phyloP scores from a whole-genome alignment of 2,113 vertebrate species.

The Gracilinanus agilis region DNA sequence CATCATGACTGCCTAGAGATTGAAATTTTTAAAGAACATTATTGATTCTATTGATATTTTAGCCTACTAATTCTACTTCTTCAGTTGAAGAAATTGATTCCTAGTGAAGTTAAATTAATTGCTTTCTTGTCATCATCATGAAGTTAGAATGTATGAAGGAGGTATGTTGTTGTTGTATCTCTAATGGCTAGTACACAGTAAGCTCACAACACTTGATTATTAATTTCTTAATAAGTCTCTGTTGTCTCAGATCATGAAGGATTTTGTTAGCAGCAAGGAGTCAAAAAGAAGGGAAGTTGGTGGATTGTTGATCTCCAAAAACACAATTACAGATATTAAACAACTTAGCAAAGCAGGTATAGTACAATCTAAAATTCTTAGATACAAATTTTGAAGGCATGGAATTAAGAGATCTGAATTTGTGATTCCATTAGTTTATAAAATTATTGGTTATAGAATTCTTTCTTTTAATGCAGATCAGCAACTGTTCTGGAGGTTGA shows the following conservation, averaged over 20 bases:
- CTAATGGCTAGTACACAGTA: neutral
- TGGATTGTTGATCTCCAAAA: neutral
- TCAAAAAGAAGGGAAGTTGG: neutral
- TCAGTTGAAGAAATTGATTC: too few relatives aligned
- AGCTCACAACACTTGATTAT: neutral
- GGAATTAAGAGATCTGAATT: neutral
- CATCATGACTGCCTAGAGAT: too few relatives aligned
- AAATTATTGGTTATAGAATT: neutral
- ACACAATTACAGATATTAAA: neutral
- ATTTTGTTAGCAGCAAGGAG: neutral
- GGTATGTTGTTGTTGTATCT: neutral
- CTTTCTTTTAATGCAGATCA: neutral
- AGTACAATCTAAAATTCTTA: neutral
- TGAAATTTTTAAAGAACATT: too few relatives aligned
- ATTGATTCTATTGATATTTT: too few relatives aligned
- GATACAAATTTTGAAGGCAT: neutral
- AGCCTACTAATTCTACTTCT: too few relatives aligned
- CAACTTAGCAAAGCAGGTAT: neutral
- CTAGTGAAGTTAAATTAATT: too few relatives aligned
- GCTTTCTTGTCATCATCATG: too few relatives aligned
- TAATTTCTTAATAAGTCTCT: neutral
- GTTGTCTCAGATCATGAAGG: too few relatives aligned
- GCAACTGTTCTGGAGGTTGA: neutral
- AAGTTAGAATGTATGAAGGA: too few relatives aligned
- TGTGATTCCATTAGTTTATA: neutral